Base-by-base conservation (phyloP, 2,113 vertebrate species). In the Megaleporinus macrocephalus region DNA sequence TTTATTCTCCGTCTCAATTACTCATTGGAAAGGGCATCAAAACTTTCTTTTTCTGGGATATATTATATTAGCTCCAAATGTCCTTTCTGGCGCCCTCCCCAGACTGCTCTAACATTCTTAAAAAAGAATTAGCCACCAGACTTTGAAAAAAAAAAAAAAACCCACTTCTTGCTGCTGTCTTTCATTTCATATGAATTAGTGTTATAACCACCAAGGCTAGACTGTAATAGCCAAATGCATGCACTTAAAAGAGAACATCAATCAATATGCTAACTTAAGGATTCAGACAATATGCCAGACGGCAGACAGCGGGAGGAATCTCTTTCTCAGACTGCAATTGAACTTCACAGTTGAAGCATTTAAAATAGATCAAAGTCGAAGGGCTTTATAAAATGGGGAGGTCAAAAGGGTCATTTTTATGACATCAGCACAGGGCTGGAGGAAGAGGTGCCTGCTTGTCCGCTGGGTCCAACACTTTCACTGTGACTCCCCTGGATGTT, bases 1-100 rank as follows among this genome's bases (percentile, higher is more conserved):
- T 27, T n/a, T 29, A 76, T 62, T 49, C 86, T 79, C 41, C 62
- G 29, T 82, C 81, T 78, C 26, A 83, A 61, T 83, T 83, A 76
- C 29, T 41, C 18, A 59, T 53, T n/a, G 49, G 63, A 79, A 72
- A 69, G 10, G 44, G 29, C 73, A 77, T 80, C 69, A 76, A 80
- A 84, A 62, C 13, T 41, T 47, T 51, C 33, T 13, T 30, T 29
- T 36, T 66, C 65, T 44, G 55, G 63, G 80, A 59, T 55, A 33
- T 12, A 9, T n/a, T 55, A 65, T 75, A 75, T 75, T 3, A 47
- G 30, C 53, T 68, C 62, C 71, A 75, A 75, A 73, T 80, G 69
- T 73, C 12, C 53, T 86, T 76, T 30, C 41, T 41, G 71, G 82
- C 76, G 20, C 26, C 44, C 29, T 30, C 61, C 59, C 63, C 62